Percentiles rank a stretch among this genome's conserved stretches.
Evolutionary conservation across 1,140 invertebrate genomes (phyloP).

Genomic region (Holotrichia oblita): DNA sequence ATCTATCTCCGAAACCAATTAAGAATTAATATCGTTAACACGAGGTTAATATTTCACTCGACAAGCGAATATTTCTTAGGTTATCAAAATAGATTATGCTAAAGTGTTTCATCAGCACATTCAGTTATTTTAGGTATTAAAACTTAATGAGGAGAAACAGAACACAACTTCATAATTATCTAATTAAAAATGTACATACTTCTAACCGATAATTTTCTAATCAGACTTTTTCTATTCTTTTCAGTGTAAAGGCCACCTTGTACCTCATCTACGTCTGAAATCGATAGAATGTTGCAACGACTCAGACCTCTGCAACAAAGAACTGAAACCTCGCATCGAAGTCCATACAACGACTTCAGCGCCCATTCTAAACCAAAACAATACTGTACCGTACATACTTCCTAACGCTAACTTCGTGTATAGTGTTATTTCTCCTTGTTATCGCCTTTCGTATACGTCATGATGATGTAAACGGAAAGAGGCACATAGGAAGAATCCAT

Average conservation of each 20-base stretch:
- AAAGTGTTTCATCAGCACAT: no score
- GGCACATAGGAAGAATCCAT: slow-evolving; percentile 60
- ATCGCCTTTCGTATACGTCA: slow-evolving; percentile 67
- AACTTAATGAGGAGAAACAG: no score
- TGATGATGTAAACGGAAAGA: slow-evolving; percentile 66
- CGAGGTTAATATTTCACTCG: no score
- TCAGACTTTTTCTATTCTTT: no score
- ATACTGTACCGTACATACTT: slow-evolving; percentile 73
- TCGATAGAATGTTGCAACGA: slow-evolving; percentile 87
- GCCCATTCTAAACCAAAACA: slow-evolving; percentile 62
- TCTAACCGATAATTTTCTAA: no score
- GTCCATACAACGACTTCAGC: slow-evolving; percentile 68
- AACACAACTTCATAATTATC: no score
- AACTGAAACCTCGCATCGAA: slow-evolving; percentile 76
- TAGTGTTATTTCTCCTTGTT: slow-evolving; percentile 70
- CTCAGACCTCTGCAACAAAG: slow-evolving; percentile 81
- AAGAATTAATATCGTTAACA: no score
- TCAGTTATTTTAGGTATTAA: no score
- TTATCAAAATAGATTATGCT: no score
- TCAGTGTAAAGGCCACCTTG: slow-evolving; percentile 88
- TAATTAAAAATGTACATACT: no score
- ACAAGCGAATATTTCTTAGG: no score
- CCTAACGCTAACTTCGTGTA: slow-evolving; percentile 71
- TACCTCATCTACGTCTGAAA: slow-evolving; percentile 81
- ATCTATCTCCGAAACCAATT: no score